Conservation (phyloP, 2,113 vertebrate genomes). For the Hippolais icterina region DNA sequence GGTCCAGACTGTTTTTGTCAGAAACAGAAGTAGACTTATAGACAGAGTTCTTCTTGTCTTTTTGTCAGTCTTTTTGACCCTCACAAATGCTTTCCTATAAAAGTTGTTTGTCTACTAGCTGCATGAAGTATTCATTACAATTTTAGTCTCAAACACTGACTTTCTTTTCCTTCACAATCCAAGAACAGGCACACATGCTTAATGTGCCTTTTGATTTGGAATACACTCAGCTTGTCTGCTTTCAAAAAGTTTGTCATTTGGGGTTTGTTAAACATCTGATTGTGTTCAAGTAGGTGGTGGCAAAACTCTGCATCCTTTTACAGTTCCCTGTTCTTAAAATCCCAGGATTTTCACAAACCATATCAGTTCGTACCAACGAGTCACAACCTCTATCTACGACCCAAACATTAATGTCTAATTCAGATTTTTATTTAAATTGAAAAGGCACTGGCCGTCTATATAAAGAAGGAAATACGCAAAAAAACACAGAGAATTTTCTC, state of each 20-base stretch:
- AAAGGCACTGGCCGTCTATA: neutral
- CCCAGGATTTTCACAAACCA: neutral
- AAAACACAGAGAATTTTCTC: neutral
- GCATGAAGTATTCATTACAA: neutral
- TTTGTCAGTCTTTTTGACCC: neutral
- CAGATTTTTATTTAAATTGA: neutral
- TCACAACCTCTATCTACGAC: neutral
- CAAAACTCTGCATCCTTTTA: neutral
- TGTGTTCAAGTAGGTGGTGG: neutral
- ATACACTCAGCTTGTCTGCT: neutral
- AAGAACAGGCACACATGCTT: neutral
- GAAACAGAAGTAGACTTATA: neutral
- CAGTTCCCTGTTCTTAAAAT: neutral
- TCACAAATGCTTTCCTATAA: neutral
- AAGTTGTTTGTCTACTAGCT: neutral
- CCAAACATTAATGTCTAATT: neutral
- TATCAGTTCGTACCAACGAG: neutral
- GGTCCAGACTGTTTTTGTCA: neutral
- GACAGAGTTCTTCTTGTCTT: neutral
- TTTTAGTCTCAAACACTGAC: neutral
- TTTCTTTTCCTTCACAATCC: neutral
- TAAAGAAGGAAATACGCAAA: neutral
- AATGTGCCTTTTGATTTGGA: neutral
- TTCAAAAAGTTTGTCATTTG: neutral
- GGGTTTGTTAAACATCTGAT: neutral